Base-by-base conservation (phyloP, 37 sponge, comb jelly and placozoan genomes). In the Dysidea cf. avara region DNA sequence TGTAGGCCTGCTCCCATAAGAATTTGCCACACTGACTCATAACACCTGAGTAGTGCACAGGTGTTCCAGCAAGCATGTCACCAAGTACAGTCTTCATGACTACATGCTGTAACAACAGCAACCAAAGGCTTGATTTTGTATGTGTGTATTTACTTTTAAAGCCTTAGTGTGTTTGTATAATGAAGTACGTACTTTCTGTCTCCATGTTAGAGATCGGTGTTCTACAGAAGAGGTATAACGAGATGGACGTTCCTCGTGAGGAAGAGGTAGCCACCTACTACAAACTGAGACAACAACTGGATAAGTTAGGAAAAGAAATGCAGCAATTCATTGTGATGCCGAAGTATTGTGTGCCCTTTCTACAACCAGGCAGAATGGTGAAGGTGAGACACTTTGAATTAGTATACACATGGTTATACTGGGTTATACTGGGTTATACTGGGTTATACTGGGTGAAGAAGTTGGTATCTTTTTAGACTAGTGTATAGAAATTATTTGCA, bases 291-390 rank as follows among this genome's bases (percentile, higher is more conserved):
- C 93, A 98, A 37, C 96, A 95, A 68, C 71, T 98, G 21, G 67
- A 63, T 3, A 88, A 76, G 53, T 79, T 86, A 30, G 82, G 59
- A 68, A 80, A 48, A 51, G 89, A 90, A 56, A 81, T 97, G 75
- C 91, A 87, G 72, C 38, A 9, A 49, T 86, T 65, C 56, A 87
- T 94, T 46, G 69, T 72, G 7, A 80, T 87, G 77, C 92, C 92
- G 28, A 72, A 76, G 61, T 95, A 92, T 69, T 71, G 80, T 53
- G 74, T 98, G 39, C 93, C 99, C 13, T 98, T 95, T 75, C 82
- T 98, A 28, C 96, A 98, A 36, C 93, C 99, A 2, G 99, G 99
- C 4, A 31, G 99, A 35, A 69, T 98, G 43, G 82, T 95, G 31
- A 75, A 80, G 66, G 93, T 94, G 48, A 60, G 66, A 46, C 56